These are phyloP conservation scores for Cistogaster globosa DNA, from an alignment of 2,888 invertebrate species.

Conservation along the genomic window DNA sequence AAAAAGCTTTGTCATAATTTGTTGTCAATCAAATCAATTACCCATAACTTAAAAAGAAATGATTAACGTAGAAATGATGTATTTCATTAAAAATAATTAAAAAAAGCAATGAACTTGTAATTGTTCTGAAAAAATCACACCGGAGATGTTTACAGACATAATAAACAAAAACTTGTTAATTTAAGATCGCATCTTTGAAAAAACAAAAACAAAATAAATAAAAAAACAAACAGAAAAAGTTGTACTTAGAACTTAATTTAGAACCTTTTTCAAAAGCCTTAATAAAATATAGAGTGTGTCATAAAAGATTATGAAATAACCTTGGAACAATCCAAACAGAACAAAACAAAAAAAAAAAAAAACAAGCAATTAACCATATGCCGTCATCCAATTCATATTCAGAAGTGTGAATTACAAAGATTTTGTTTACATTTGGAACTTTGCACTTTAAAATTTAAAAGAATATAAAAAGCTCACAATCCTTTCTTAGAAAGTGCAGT, in stretches of 20 bases:
- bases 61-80: background rate
- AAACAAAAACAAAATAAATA: constrained; percentile 16
- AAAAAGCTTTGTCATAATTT: no score
- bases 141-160: background rate
- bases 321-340: background rate
- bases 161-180: constrained; percentile 34
- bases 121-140: constrained; percentile 13
- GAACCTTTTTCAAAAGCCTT: background rate
- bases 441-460: background rate
- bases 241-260: background rate
- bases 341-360: background rate
- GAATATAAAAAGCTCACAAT: constrained; percentile 35
- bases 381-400: background rate
- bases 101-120: constrained; percentile 18
- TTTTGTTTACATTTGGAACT: constrained; percentile 30
- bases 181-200: constrained; percentile 11
- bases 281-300: background rate
- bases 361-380: background rate
- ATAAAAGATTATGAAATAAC: background rate
- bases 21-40: no score
- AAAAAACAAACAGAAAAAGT: background rate
- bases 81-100: background rate
- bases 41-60: background rate
- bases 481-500: background rate
- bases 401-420: constrained; percentile 25